A percentile compares a stretch with the other conserved stretches of the same genome.
Conservation (phyloP, 2,888 invertebrate species). For the Papilio elwesi region DNA sequence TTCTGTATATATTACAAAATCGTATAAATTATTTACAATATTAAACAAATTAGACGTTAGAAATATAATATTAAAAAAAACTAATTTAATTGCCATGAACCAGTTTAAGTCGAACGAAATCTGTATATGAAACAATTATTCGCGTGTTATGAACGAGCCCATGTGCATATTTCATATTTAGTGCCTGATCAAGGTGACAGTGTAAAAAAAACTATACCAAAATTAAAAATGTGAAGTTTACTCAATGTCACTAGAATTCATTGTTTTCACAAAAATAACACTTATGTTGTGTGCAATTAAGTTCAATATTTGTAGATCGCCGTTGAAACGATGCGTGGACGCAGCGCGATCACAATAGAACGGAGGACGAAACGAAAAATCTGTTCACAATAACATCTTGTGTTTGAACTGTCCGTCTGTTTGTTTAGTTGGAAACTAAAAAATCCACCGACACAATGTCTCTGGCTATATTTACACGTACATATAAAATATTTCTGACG, state of each 20-base stretch:
- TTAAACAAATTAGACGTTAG: too few relatives aligned
- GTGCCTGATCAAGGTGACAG: conserved; percentile 25
- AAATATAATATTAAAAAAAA: too few relatives aligned
- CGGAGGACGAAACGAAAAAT: conserved; percentile 57
- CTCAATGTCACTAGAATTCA: conserved; percentile 30
- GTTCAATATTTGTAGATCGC: conserved; percentile 18
- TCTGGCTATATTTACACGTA: conserved; percentile 55
- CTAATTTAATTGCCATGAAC: not conserved
- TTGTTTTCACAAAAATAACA: conserved; percentile 11
- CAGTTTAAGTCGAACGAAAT: conserved; percentile 40
- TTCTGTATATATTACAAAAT: too few relatives aligned
- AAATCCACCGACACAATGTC: conserved; percentile 60
- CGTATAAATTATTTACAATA: too few relatives aligned
- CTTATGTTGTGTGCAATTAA: conserved; percentile 37
- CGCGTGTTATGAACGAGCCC: not conserved
- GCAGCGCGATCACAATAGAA: conserved; percentile 50
- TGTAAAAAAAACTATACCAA: conserved; percentile 30
- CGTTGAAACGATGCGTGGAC: conserved; percentile 36
- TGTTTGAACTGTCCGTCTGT: conserved; percentile 63
- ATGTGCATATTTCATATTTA: conserved; percentile 24
- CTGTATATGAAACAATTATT: conserved; percentile 16
- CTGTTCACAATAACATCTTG: conserved; percentile 58
- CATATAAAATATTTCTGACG: conserved; percentile 52
- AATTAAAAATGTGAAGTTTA: conserved; percentile 37
- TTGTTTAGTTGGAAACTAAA: conserved; percentile 72